Evolutionary conservation across 2,113 vertebrate genomes (phyloP).

Genomic region (Phasianus colchicus): DNA sequence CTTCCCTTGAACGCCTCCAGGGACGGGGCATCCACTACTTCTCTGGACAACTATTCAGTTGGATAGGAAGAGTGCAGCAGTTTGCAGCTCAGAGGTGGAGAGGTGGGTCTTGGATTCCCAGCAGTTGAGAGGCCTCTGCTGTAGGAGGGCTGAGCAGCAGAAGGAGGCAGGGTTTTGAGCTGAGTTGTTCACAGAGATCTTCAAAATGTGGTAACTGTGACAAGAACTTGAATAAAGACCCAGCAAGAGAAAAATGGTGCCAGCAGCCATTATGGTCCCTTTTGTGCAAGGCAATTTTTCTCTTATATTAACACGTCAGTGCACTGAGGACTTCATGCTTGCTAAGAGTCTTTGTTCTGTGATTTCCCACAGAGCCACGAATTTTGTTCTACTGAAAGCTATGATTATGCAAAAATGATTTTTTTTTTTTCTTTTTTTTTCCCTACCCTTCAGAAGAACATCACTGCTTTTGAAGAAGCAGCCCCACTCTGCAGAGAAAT

Average conservation of each 20-base stretch:
- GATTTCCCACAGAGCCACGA: background rate
- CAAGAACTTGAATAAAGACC: background rate
- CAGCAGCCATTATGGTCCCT: background rate
- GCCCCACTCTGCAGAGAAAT: background rate
- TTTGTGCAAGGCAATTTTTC: background rate
- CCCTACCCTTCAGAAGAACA: background rate
- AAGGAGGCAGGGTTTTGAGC: background rate
- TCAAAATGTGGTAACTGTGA: background rate
- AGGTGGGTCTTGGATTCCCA: background rate
- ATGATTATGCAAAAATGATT: slow-evolving; percentile 47
- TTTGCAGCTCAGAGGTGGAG: background rate
- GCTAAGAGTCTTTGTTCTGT: background rate
- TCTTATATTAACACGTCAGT: background rate
- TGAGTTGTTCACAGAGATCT: background rate
- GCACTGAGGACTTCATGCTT: background rate
- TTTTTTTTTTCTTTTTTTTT: no score
- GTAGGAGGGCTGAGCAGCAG: background rate
- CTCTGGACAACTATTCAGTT: background rate
- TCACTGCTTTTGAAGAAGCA: background rate
- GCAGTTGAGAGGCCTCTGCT: background rate
- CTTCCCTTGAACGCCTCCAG: no score
- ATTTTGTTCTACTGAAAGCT: slow-evolving; percentile 29
- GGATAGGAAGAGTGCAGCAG: background rate
- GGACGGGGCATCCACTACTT: no score
- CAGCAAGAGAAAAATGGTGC: background rate